phyloP scores from a whole-genome alignment of 2,113 vertebrate genomes.

The Chinchilla lanigera region DNA sequence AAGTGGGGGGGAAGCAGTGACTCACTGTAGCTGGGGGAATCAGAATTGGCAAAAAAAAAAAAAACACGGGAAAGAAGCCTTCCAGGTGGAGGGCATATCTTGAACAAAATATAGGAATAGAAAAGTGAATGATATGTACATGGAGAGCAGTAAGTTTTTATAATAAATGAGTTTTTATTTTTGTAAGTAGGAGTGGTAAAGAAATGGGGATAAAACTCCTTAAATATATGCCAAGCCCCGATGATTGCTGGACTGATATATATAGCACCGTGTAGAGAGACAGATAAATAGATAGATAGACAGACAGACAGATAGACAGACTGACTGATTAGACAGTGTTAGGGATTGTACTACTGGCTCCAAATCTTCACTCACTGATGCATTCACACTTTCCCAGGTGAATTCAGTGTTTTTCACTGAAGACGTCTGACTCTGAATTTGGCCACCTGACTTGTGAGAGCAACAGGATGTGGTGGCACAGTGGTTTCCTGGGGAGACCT shows the following conservation, averaged over 20 bases:
- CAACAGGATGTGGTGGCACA: not conserved
- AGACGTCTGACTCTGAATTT: not conserved
- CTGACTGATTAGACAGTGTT: too few relatives aligned
- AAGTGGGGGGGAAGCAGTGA: not conserved
- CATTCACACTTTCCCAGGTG: not conserved
- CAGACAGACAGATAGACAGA: too few relatives aligned
- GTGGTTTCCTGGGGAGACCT: not conserved
- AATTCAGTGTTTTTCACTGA: not conserved
- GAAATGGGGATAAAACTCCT: not conserved
- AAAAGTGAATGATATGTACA: not conserved
- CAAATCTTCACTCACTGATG: not conserved
- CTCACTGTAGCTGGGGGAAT: not conserved
- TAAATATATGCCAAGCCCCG: not conserved
- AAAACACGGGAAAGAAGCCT: not conserved
- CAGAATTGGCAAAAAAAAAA: not conserved
- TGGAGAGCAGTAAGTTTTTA: not conserved
- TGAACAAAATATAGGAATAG: not conserved
- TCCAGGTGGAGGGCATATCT: not conserved
- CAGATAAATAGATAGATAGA: too few relatives aligned
- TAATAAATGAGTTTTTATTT: not conserved
- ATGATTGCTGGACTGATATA: too few relatives aligned
- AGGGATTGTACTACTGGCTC: not conserved
- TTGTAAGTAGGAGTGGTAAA: not conserved
- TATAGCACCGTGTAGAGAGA: too few relatives aligned
- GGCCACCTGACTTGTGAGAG: not conserved